These are phyloP conservation scores for Pseudomugil tenellus DNA, from an alignment of 2,797 vertebrate species.

Conservation along the genomic window DNA sequence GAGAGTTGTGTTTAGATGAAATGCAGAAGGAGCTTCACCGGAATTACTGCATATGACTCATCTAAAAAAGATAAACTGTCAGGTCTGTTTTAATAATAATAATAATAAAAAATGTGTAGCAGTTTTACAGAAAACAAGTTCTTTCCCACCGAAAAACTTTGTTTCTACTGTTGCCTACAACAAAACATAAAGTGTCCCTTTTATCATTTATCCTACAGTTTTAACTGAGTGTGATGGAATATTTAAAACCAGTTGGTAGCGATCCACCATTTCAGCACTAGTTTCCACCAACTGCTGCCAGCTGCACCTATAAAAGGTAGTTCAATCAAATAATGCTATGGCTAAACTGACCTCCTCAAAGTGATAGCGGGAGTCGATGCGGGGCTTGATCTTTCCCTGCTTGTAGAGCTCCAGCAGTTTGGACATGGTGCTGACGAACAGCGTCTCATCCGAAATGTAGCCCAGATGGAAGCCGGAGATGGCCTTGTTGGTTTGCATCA, in stretches of 20 bases:
- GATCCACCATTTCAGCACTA: background rate
- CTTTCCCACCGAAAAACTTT: too few species aligned
- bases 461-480: conserved; percentile 89
- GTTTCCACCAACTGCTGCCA: background rate
- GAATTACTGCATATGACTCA: background rate
- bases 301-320: background rate
- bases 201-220: too few species aligned
- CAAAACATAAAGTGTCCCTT: too few species aligned
- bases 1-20: background rate
- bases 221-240: background rate
- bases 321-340: background rate
- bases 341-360: conserved; percentile 87
- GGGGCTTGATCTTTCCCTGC: conserved; percentile 91
- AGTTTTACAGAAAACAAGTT: too few species aligned
- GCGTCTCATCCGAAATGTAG: conserved; percentile 74
- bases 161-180: too few species aligned
- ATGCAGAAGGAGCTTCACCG: background rate
- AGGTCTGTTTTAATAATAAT: too few species aligned
- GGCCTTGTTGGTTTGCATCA: conserved; percentile 89
- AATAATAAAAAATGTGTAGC: too few species aligned
- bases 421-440: conserved; percentile 77
- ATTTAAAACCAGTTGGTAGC: background rate
- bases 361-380: conserved; percentile 88
- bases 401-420: conserved; percentile 86
- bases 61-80: too few species aligned